Base-by-base conservation (phyloP, 2,888 invertebrate genomes). In the Eupelmus urozonus region DNA sequence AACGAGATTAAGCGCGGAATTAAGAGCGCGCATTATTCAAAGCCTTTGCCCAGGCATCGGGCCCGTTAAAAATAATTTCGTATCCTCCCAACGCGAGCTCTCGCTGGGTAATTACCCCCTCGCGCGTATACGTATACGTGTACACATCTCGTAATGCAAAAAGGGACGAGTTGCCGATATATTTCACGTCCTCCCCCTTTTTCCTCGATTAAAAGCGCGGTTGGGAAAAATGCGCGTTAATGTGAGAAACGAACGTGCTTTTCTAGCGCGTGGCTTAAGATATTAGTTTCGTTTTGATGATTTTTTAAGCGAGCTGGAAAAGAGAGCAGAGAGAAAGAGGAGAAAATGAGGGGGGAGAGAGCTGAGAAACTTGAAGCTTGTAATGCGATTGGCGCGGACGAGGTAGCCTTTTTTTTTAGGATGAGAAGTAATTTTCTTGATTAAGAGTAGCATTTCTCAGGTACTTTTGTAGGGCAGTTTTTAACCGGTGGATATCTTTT, bases 21-120 rank as follows among this genome's bases (percentile, higher is more conserved):
- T 78, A 79, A 75, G 79, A 60, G 42, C 70, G 66, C n/a, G 75
- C 65, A 70, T 79, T 79, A 79, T 75, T 79, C 75, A 79, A 49
- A 45, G 55, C 51, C 29, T 60, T 66, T 70, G n/a, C n/a, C n/a
- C n/a, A 57, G 45, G n/a, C 20, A 51, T 74, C 27, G 7, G 9
- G 51, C 42, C 11, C 13, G 1, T 20, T 65, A 76, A 70, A 71
- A 71, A 76, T 76, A 34, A 27, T 76, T 70, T 65, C 57, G 63
- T 57, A 76, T 76, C 76, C 63, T 69, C 69, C 60, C 60, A 34
- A 34, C 20, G 25, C 65, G 45, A n/a, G 7, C 45, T 40, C 20
- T 49, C 20, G 1, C 20, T 20, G 13, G 51, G 60, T 75, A 75
- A 75, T 75, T 75, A 75, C 42, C 51, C 20, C 40, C 45, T 13